Base-by-base conservation (phyloP, 2,888 invertebrate species). In the Scaptomyza caliginosa region DNA sequence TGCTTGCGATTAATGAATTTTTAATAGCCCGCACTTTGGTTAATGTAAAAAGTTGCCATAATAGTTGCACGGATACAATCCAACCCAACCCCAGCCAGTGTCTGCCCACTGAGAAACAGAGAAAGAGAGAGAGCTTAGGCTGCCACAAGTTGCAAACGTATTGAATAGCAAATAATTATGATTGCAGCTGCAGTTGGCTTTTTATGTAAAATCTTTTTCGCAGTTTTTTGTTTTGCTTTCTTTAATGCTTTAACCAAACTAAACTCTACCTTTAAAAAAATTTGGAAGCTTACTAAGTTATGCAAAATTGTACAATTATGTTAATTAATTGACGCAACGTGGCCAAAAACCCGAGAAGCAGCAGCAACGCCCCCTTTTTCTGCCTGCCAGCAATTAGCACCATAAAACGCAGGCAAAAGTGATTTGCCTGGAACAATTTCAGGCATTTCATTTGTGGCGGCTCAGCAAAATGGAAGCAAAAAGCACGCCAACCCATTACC, bases 231-330 rank as follows among this genome's bases (percentile, higher is more conserved):
- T n/a, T n/a, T n/a, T n/a, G n/a, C n/a, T n/a, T n/a, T n/a, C n/a
- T n/a, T n/a, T n/a, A n/a, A n/a, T n/a, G n/a, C n/a, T n/a, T n/a
- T n/a, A n/a, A n/a, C n/a, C n/a, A n/a, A n/a, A n/a, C n/a, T n/a
- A n/a, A n/a, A n/a, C n/a, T n/a, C n/a, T n/a, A n/a, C n/a, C n/a
- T n/a, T n/a, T n/a, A n/a, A n/a, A n/a, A n/a, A n/a, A n/a, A n/a
- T n/a, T n/a, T n/a, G n/a, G n/a, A n/a, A 38, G 40, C 60, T 40
- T 45, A 52, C 67, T 74, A 73, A 86, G 69, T 82, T 83, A 83
- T 83, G 79, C 79, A 87, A 87, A 83, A 87, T 82, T 81, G 70
- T 82, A 82, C 87, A 83, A 83, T 83, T 87, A 83, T 83, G 83
- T 82, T 78, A 83, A 83, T 83, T 87, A 83, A 83, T 83, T 83